Conservation (phyloP, 1,140 invertebrate genomes). For the Drosophila burlai region DNA sequence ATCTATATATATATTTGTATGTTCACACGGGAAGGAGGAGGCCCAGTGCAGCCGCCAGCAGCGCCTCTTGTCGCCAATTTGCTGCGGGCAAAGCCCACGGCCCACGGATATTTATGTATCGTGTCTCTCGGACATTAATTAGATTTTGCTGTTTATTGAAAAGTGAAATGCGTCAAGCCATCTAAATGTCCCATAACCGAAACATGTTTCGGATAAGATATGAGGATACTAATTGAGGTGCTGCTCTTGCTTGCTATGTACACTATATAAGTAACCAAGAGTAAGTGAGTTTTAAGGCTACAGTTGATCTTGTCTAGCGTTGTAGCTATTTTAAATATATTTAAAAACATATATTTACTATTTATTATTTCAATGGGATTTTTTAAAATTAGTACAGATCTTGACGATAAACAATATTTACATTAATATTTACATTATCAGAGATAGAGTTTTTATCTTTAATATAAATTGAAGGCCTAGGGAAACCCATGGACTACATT, state of each 20-base stretch:
- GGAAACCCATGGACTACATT: background rate
- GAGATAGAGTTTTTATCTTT: background rate
- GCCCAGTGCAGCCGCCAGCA: slow-evolving; percentile 41
- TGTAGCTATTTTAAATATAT: background rate
- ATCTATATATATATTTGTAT: slow-evolving; percentile 4
- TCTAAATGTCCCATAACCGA: slow-evolving; percentile 44
- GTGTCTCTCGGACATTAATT: slow-evolving; percentile 59
- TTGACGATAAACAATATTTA: no score
- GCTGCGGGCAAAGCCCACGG: slow-evolving; percentile 31
- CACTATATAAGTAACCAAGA: background rate
- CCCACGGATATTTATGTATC: slow-evolving; percentile 44
- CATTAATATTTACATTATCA: no score
- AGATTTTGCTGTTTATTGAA: slow-evolving; percentile 57
- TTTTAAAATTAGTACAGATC: no score
- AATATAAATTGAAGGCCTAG: background rate
- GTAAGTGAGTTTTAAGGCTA: background rate
- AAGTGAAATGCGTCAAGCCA: slow-evolving; percentile 50
- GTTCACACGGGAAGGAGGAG: slow-evolving; percentile 3
- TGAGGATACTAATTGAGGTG: slow-evolving; percentile 37
- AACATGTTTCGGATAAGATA: slow-evolving; percentile 49
- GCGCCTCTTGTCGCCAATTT: slow-evolving; percentile 65
- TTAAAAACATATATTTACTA: background rate
- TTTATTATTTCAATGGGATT: no score
- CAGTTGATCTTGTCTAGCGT: background rate
- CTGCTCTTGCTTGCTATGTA: background rate